Evolutionary conservation across 2,113 vertebrate genomes (phyloP), one percentile per base, ranked within the genome.

Genomic region (Dicerorhinus sumatrensis): DNA sequence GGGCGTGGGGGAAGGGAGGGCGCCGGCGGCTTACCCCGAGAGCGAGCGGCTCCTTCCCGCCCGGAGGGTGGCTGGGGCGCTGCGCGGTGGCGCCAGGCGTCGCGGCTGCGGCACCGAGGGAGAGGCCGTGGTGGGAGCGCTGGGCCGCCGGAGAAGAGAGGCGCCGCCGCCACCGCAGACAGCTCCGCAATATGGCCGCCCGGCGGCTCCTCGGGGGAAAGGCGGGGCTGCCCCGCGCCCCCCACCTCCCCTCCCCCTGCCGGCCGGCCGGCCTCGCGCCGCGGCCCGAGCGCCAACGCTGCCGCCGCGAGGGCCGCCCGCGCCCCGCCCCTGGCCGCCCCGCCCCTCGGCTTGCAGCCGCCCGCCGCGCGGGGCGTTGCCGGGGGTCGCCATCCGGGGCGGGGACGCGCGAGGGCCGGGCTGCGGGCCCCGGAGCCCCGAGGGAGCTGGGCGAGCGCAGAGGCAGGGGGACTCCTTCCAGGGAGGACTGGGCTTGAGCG

Each of bases 181-280:
- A 98, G 98, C 97, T 98, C 98, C 81, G 97, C 99, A 99, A 99
- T 99, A 99, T 99, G 98, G 98, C 99, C 75, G 91, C 81, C 88
- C 89, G 48, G 88, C 80, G 58, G 70, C 70, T 58, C 60, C 81
- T 65, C 72, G 11, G 67, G 67, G 31, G 27, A 25, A 82, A 65
- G 94, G 97, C 96, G 97, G 98, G 97, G 97, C 98, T 14, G 86
- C 94, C 88, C 94, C 89, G 76, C 85, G 82, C 97, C 91, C 80
- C 97, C 89, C 85, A 79, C 97, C 91, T 76, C 97, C 89, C 73
- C 96, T 98, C 73, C 97, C 81, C 33, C 97, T 94, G 92, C 96
- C 98, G 51, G 94, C 96, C 92, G 29, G 51, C 93, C 85, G 65
- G 92, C 77, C 93, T 56, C 51, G 76, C 90, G 82, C 96, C 29